Percentiles rank a stretch among this genome's conserved stretches.
Conservation (phyloP, 1,140 invertebrate genomes). For the Glossosoma conforme region DNA sequence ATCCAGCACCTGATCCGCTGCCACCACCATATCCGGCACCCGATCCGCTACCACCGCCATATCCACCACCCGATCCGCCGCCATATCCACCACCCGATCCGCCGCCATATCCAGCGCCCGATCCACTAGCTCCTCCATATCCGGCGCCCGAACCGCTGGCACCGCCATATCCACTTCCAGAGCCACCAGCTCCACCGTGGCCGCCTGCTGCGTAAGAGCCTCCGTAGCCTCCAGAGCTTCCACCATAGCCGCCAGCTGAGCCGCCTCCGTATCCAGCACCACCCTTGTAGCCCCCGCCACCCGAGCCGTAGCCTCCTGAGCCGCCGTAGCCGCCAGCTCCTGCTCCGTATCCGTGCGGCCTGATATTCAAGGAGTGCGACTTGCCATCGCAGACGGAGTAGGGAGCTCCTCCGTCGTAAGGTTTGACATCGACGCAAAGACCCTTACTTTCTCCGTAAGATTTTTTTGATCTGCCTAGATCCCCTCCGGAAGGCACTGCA, state of each 20-base stretch:
- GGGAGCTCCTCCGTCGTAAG: constrained; percentile 23
- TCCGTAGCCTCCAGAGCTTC: constrained; percentile 3
- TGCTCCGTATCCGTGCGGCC: constrained; percentile 1
- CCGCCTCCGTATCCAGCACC: constrained; percentile 6
- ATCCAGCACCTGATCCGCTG: constrained; percentile 2
- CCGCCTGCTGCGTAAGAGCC: constrained; percentile 8
- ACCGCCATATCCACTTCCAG: background rate
- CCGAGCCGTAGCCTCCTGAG: constrained; percentile 11
- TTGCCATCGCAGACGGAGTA: constrained; percentile 21
- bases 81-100: constrained; percentile 26
- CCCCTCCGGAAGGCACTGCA: constrained; percentile 13
- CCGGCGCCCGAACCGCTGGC: constrained; percentile 1
- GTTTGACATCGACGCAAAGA: constrained; percentile 27
- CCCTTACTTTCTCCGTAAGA: constrained; percentile 34
- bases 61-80: constrained; percentile 9
- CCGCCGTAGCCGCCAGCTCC: background rate
- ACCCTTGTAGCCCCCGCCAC: constrained; percentile 26
- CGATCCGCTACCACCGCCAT: background rate
- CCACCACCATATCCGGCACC: constrained; percentile 4
- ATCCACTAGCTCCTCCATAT: background rate
- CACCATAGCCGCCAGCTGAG: constrained; percentile 13
- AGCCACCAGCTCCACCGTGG: constrained; percentile 22
- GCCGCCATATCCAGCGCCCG: constrained; percentile 14
- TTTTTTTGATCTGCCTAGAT: constrained; percentile 28
- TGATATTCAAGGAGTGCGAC: background rate